These are phyloP conservation scores for Denticeps clupeoides DNA, from an alignment of 2,797 vertebrate genomes.

Conservation along the genomic window DNA sequence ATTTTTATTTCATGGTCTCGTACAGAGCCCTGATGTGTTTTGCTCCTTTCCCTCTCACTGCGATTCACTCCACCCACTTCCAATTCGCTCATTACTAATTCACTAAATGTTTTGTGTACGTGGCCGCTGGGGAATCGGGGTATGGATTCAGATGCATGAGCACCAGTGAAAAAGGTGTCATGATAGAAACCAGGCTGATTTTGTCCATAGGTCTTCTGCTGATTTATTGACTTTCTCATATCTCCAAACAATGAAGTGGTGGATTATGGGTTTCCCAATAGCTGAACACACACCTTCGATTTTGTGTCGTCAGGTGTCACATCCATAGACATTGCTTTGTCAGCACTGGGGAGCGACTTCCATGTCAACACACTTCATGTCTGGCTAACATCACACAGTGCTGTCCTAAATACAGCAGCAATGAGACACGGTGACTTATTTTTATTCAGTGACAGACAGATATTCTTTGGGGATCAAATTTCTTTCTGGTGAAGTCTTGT, in stretches of 20 bases:
- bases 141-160: too few relatives aligned
- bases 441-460: too few relatives aligned
- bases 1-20: conserved; percentile 16
- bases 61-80: too few relatives aligned
- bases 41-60: background rate
- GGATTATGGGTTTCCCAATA: conserved; percentile 8
- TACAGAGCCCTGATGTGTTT: conserved; percentile 9
- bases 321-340: background rate
- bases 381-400: background rate
- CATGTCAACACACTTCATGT: background rate
- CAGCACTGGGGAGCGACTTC: background rate
- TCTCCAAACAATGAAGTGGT: conserved; percentile 3
- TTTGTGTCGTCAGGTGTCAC: conserved; percentile 14
- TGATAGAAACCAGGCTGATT: too few relatives aligned
- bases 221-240: conserved; percentile 6
- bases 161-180: too few relatives aligned
- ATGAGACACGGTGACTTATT: too few relatives aligned
- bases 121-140: too few relatives aligned
- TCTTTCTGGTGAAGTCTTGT: too few relatives aligned
- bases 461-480: too few relatives aligned
- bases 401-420: background rate
- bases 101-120: too few relatives aligned
- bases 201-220: background rate
- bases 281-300: conserved; percentile 17
- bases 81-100: too few relatives aligned